These are phyloP conservation scores for Anoura caudifer DNA, from an alignment of 2,113 vertebrate species.

Conservation along the genomic window DNA sequence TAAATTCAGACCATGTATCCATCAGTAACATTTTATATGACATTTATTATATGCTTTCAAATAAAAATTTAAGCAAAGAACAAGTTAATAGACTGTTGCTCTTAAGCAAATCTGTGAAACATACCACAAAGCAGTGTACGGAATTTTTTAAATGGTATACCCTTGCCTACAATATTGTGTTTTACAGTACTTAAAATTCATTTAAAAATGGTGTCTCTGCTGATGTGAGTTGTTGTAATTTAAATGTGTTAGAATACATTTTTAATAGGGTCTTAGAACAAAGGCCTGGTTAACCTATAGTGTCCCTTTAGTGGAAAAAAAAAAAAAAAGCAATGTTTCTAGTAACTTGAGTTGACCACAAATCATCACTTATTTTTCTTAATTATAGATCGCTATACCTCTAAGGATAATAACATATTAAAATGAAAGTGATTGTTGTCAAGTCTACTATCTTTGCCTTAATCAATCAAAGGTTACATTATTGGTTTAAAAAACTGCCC, in stretches of 20 bases:
- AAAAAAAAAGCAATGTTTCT: neutral
- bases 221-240: neutral
- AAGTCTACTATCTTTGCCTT: neutral
- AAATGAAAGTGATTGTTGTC: neutral
- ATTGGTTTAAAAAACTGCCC: conserved; percentile 13
- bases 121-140: conserved; percentile 21
- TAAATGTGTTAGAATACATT: conserved; percentile 18
- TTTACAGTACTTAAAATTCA: neutral
- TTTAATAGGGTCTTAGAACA: conserved; percentile 12
- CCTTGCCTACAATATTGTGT: neutral
- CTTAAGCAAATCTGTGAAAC: neutral
- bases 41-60: conserved; percentile 12
- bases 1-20: neutral
- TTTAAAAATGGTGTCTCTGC: neutral
- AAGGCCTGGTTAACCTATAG: conserved; percentile 33
- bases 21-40: neutral
- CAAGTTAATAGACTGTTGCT: neutral
- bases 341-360: conserved; percentile 16
- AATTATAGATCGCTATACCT: conserved; percentile 17
- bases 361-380: conserved; percentile 25
- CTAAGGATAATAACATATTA: neutral
- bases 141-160: neutral
- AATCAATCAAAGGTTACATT: neutral
- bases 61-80: neutral
- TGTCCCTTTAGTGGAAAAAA: neutral